Base-by-base conservation (phyloP, 2,888 invertebrate genomes). In the Heliconius aoede region DNA sequence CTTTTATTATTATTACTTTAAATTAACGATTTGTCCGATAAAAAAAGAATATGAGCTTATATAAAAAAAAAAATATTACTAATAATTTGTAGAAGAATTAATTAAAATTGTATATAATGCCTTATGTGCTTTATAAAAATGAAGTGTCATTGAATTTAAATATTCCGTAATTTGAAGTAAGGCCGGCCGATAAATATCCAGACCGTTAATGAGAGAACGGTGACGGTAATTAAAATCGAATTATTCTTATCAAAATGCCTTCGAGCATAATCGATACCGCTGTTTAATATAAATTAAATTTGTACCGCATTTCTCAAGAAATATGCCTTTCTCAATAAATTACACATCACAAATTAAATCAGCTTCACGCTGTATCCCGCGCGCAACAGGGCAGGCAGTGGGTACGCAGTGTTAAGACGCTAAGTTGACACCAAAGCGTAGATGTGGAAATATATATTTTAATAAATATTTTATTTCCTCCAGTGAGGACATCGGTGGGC, bases 241-340 rank as follows among this genome's bases (percentile, higher is more conserved):
- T 75, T 75, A 75, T 64, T 71, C 75, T 71, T 75, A 75, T 71
- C 62, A 13, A 75, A 55, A 75, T 71, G n/a, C 71, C 75, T 62
- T 64, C 55, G n/a, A 40, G 55, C 61, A 55, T 75, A 75, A 75
- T 62, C 62, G 51, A 71, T 71, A 71, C 24, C 60, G 36, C 30
- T 40, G 46, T 69, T 68, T 36, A 60, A 36, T 68, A 61, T 72
- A 72, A 40, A 72, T 72, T 60, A 72, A 60, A 28, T 72, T 28
- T 61, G 26, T 26, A 60, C 72, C 72, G 61, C 58, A 36, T 60
- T 69, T 32, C 26, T 68, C 3, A 21, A 32, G 55, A 32, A 55
- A 69, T n/a, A 55, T 55, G 55, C 15, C 69, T 69, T 32, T 51
- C 28, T 69, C 55, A n/a, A 55, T 32, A 30, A 69, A 28, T 51